A percentile compares a stretch with the other conserved stretches of the same genome.
phyloP scores from a whole-genome alignment of 2,113 vertebrate genomes.

The Nibea albiflora region DNA sequence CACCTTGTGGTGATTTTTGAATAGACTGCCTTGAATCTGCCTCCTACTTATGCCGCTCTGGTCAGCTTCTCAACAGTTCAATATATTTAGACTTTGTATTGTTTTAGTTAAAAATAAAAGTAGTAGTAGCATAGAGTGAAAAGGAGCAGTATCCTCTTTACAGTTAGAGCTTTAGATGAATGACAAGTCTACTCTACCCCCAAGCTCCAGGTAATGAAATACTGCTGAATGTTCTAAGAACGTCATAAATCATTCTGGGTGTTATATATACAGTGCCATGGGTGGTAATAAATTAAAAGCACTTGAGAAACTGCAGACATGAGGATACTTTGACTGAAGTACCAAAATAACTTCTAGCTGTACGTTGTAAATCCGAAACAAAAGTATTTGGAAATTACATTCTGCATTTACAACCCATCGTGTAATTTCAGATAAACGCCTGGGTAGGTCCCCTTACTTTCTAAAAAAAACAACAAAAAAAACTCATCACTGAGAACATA shows the following conservation, averaged over 20 bases:
- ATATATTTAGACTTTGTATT: neutral
- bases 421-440: neutral
- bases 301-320: no score
- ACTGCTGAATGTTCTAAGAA: no score
- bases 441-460: conserved; percentile 45
- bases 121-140: no score
- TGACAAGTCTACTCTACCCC: no score
- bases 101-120: neutral
- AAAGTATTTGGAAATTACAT: neutral
- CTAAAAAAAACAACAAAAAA: neutral
- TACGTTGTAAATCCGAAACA: neutral
- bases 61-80: no score
- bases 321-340: neutral
- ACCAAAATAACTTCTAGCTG: neutral
- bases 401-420: neutral
- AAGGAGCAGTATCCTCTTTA: neutral
- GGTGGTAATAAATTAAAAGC: no score
- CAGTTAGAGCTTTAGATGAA: neutral
- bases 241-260: no score
- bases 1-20: no score
- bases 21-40: no score
- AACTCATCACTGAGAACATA: conserved; percentile 8
- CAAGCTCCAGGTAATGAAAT: no score
- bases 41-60: no score
- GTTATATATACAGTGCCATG: no score